A percentile compares a stretch with the other conserved stretches of the same genome.
These are phyloP conservation scores for Sapayoa aenigma DNA, from an alignment of 2,113 vertebrate species.

Conservation along the genomic window DNA sequence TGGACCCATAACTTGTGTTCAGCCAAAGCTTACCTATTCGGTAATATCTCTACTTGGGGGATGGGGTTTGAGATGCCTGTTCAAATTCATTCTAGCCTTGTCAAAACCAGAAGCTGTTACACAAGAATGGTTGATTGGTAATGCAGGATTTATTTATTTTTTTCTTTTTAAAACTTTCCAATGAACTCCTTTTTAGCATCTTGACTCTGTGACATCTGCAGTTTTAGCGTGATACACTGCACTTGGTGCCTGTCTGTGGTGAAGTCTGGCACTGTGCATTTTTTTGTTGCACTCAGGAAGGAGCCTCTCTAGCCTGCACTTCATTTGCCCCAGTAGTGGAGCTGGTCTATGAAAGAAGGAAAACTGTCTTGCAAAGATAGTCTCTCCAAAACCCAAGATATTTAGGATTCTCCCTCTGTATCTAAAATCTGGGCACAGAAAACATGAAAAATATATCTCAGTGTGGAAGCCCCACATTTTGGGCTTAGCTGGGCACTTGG, in stretches of 20 bases:
- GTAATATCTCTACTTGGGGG: background rate
- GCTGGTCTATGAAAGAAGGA: background rate
- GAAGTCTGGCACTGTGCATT: background rate
- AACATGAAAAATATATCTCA: background rate
- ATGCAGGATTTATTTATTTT: background rate
- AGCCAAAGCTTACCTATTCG: background rate
- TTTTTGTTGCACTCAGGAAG: background rate
- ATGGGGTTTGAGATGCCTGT: background rate
- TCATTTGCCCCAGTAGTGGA: background rate
- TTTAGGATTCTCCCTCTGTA: background rate
- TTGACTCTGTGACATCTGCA: background rate
- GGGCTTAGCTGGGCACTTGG: background rate
- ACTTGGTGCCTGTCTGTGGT: background rate
- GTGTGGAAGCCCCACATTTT: background rate
- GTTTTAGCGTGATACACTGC: background rate
- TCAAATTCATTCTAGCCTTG: background rate
- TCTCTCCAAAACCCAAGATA: background rate
- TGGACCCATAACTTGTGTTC: background rate
- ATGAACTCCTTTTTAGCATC: background rate
- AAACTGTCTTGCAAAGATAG: background rate
- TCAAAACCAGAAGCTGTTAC: background rate
- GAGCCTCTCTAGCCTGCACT: background rate
- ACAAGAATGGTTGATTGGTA: background rate
- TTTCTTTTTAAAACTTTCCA: background rate
- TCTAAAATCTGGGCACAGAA: background rate